Evolutionary conservation across 2,888 invertebrate genomes (phyloP), one percentile per base, ranked within the genome.

Genomic region (Dryobota labecula): DNA sequence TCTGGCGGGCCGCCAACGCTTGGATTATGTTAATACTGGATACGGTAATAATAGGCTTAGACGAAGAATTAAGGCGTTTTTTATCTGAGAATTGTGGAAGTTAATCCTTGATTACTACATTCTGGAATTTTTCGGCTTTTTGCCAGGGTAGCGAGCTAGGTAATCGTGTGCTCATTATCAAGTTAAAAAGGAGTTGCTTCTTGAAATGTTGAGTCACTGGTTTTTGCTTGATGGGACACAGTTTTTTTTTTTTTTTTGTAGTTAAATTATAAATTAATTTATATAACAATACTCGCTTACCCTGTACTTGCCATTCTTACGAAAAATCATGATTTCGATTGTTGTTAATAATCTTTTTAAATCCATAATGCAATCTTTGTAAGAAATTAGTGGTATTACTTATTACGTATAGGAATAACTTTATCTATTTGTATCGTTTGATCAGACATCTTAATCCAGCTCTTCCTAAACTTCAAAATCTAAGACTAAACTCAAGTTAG

Each of bases 1-100:
- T 74, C 85, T 92, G 92, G 92, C 91, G 69, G 45, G 18, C 66
- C 65, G 89, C 92, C 92, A 92, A 77, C 54, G 47, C 78, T 36
- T 72, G 54, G 83, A 80, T 73, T 74, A 74, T 27, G 24, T 6
- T 45, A 77, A 71, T 63, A 27, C 84, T 84, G 84, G 86, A 89
- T 84, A 76, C 57, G 82, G 69, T 64, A 82, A 77, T 79, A 77
- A 73, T 79, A 75, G 83, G 79, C 83, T 82, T 83, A 78, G 67
- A 53, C 57, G 54, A 41, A 78, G 58, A 80, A 69, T 73, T 78
- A 78, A 73, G 33, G 27, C 45, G 45, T 62, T 80, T 82, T 76
- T 71, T 68, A 66, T 63, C 58, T 47, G 49, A 51, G 49, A 76
- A 61, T 38, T 80, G 67, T 36, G 61, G 65, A 70, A 71, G 76